These are phyloP conservation scores for Hypomesus transpacificus DNA, from an alignment of 2,113 vertebrate species.

Conservation along the genomic window DNA sequence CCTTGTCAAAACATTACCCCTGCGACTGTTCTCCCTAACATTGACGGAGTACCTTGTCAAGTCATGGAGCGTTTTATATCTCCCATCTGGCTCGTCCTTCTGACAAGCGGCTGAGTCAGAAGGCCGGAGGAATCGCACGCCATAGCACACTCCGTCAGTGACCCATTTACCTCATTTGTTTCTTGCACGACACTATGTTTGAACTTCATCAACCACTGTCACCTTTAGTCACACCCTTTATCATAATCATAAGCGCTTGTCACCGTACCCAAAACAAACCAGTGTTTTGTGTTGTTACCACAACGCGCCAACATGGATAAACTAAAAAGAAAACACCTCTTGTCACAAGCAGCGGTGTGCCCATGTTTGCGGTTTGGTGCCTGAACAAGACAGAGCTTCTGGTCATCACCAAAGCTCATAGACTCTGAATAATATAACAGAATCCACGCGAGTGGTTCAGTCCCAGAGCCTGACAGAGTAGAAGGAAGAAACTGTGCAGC, in stretches of 20 bases:
- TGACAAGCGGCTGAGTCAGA: slow-evolving; percentile 66
- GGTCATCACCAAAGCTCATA: too few species aligned
- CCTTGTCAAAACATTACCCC: slow-evolving; percentile 72
- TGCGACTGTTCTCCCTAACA: slow-evolving; percentile 68
- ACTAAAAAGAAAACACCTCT: neutral
- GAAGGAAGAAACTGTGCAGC: slow-evolving; percentile 3
- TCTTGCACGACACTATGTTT: slow-evolving; percentile 19
- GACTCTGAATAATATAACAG: too few species aligned
- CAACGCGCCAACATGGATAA: too few species aligned
- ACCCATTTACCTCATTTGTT: slow-evolving; percentile 58
- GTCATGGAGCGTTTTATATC: slow-evolving; percentile 60
- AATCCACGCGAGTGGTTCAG: too few species aligned
- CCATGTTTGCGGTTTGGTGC: neutral
- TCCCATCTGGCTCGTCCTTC: slow-evolving; percentile 64
- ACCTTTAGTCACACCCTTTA: neutral
- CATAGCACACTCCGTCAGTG: slow-evolving; percentile 36
- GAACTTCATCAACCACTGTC: neutral
- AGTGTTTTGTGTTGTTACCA: too few species aligned
- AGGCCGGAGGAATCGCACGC: slow-evolving; percentile 45
- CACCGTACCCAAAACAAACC: too few species aligned
- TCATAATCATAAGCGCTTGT: neutral
- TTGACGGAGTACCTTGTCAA: slow-evolving; percentile 72
- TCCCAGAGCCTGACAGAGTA: slow-evolving; percentile 38
- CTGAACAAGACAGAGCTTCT: neutral
- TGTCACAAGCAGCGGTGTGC: slow-evolving; percentile 4